Percentiles rank a stretch among this genome's conserved stretches.
These are phyloP conservation scores for Pholis gunnellus DNA, from an alignment of 2,113 vertebrate species.

Conservation along the genomic window DNA sequence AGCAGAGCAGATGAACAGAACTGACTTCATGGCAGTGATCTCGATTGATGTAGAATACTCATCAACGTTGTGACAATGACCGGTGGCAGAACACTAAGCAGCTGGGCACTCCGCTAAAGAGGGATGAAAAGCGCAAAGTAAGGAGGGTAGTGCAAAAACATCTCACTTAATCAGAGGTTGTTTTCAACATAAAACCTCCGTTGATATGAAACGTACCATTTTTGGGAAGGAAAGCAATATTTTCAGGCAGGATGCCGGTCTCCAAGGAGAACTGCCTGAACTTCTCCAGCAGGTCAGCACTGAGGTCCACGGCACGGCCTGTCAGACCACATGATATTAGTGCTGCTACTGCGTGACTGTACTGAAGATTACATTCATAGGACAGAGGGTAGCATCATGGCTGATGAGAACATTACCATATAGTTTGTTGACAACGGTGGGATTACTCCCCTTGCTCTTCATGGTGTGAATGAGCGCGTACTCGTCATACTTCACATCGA, in stretches of 20 bases:
- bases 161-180: not conserved
- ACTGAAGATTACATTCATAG: not conserved
- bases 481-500: slow-evolving; percentile 84
- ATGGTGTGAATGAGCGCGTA: slow-evolving; percentile 82
- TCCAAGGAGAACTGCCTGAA: slow-evolving; percentile 83
- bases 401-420: slow-evolving; percentile 80
- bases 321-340: slow-evolving; percentile 17
- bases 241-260: slow-evolving; percentile 79
- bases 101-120: slow-evolving; percentile 72
- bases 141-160: not conserved
- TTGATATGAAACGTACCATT: slow-evolving; percentile 76
- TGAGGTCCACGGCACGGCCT: slow-evolving; percentile 77
- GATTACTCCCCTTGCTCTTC: slow-evolving; percentile 58
- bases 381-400: not conserved
- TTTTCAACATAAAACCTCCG: not conserved
- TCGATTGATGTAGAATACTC: slow-evolving; percentile 4
- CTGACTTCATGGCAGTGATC: not conserved
- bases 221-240: slow-evolving; percentile 82
- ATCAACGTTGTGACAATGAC: not conserved
- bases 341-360: not conserved
- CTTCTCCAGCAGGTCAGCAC: slow-evolving; percentile 72
- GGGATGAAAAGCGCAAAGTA: not conserved
- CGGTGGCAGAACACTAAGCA: slow-evolving; percentile 42
- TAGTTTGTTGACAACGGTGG: slow-evolving; percentile 85
- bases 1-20: not conserved